Evolutionary conservation across 2,888 invertebrate genomes (phyloP), one percentile per base, ranked within the genome.

Genomic region (Asteroscopus sphinx): DNA sequence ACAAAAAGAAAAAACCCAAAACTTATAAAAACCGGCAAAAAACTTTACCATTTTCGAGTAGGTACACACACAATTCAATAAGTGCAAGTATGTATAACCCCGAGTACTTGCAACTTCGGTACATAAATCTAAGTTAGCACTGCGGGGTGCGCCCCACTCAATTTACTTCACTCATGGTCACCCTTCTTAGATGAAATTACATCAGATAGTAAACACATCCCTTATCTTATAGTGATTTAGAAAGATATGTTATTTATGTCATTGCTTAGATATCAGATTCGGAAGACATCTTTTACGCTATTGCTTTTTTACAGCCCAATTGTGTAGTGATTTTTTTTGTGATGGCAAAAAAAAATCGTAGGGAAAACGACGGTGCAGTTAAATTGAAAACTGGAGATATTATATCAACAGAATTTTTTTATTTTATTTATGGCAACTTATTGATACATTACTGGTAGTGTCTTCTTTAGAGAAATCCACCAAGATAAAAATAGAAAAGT

Each of bases 151-250:
- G 68, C 81, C 85, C 86, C 77, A 80, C 83, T 81, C 83, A 79
- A 89, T 88, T 88, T 88, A 86, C 87, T 84, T 86, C 79, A 80
- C 78, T 80, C 83, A 82, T 82, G 83, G 85, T 83, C 88, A 86
- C 90, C 92, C 91, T 85, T 79, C 79, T 74, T 53, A 82, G 86
- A 87, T 83, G 85, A 82, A 87, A 90, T 88, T 86, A 87, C 85
- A 78, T 79, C 83, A 82, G 88, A 87, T 86, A 88, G 80, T 76
- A 68, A 74, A 54, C 52, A 62, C 64, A 77, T 75, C 76, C 77
- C 79, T 86, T 88, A 88, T 88, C 84, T 83, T 48, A 48, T 64
- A 53, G 76, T 80, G 79, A 81, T 81, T 79, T 76, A 58, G 68
- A 68, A 76, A 74, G 71, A 76, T 77, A 75, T 56, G 76, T 73